Conservation (phyloP, 2,797 vertebrate genomes). For the Hydrolagus colliei region DNA sequence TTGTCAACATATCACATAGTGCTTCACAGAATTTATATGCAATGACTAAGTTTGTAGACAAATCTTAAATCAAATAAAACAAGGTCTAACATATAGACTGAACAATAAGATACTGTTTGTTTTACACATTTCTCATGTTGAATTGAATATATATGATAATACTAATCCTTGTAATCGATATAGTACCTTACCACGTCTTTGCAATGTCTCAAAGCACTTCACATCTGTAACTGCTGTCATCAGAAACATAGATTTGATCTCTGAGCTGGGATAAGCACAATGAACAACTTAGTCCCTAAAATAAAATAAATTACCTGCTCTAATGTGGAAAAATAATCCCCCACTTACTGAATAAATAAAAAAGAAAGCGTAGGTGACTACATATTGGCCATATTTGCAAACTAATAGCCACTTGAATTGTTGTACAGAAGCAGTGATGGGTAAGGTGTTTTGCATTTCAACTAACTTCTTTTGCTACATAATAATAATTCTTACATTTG, state of each 20-base stretch:
- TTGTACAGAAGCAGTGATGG: not conserved
- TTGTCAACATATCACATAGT: too few relatives aligned
- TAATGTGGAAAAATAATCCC: not conserved
- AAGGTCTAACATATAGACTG: too few relatives aligned
- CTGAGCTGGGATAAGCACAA: not conserved
- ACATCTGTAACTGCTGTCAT: slow-evolving; percentile 26
- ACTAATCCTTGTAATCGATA: too few relatives aligned
- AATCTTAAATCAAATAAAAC: too few relatives aligned
- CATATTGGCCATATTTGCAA: not conserved
- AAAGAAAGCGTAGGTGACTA: not conserved
- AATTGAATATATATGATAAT: too few relatives aligned
- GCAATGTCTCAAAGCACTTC: too few relatives aligned
- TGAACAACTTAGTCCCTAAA: not conserved
- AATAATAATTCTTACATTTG: too few relatives aligned
- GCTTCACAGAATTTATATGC: too few relatives aligned
- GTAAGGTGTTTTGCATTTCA: not conserved
- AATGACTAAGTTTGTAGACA: too few relatives aligned
- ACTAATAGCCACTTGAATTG: not conserved
- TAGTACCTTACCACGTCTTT: too few relatives aligned
- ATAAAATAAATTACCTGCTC: not conserved
- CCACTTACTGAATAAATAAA: not conserved
- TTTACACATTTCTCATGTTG: too few relatives aligned
- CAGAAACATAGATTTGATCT: slow-evolving; percentile 6
- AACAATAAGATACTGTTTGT: too few relatives aligned
- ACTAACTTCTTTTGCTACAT: not conserved